Conservation (phyloP, 2,888 invertebrate genomes). For the Oxytorus armatus region DNA sequence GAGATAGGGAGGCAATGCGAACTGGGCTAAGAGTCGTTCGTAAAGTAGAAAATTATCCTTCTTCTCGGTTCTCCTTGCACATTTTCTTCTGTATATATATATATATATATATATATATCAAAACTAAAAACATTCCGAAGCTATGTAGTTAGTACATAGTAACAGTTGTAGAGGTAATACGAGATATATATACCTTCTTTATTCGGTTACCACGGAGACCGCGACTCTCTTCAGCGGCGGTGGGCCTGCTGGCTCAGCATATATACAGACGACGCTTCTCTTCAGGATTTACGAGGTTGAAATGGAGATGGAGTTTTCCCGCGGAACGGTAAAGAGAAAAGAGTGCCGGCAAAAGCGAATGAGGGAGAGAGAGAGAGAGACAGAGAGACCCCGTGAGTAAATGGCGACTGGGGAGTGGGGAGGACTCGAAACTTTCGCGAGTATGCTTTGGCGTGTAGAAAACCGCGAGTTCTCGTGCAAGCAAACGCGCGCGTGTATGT, state of each 20-base stretch:
- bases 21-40: slow-evolving; percentile 42
- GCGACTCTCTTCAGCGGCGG: slow-evolving; percentile 30
- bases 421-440: slow-evolving; percentile 52
- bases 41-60: slow-evolving; percentile 55
- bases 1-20: slow-evolving; percentile 3
- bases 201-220: slow-evolving; percentile 67
- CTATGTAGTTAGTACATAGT: slow-evolving; percentile 43
- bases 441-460: slow-evolving; percentile 33
- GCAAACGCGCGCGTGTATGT: slow-evolving; percentile 21
- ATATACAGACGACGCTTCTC: slow-evolving; percentile 47
- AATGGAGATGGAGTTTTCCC: slow-evolving; percentile 67
- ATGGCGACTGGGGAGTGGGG: neutral
- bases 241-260: slow-evolving; percentile 43
- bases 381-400: too few relatives aligned
- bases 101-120: neutral
- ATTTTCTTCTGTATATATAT: neutral
- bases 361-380: neutral
- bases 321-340: slow-evolving; percentile 30
- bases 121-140: slow-evolving; percentile 38
- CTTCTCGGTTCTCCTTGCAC: slow-evolving; percentile 9
- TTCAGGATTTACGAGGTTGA: slow-evolving; percentile 67
- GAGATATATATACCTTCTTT: slow-evolving; percentile 58
- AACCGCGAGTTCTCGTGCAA: slow-evolving; percentile 51
- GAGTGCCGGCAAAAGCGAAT: neutral
- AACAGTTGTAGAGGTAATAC: slow-evolving; percentile 42